These are phyloP conservation scores for Ormyrus nitidulus DNA, from an alignment of 2,888 invertebrate genomes.

Conservation along the genomic window DNA sequence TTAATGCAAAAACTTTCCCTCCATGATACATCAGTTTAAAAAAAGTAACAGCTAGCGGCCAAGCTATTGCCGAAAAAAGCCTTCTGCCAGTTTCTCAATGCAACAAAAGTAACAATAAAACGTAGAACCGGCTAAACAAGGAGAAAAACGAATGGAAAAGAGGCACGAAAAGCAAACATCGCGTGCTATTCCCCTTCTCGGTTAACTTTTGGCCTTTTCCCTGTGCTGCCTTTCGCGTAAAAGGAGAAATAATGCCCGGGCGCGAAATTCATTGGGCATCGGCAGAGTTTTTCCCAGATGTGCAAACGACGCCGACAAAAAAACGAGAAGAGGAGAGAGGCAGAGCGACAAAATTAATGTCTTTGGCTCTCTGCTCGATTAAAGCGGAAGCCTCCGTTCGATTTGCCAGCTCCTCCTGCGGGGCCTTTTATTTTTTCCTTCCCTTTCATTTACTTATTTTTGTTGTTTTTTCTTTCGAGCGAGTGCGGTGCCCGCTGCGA, in stretches of 20 bases:
- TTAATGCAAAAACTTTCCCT: neutral
- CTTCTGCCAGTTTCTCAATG: neutral
- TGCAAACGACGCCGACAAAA: conserved; percentile 40
- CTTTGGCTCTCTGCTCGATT: conserved; percentile 46
- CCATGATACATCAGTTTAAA: neutral
- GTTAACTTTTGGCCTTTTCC: conserved; percentile 32
- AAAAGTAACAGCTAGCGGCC: neutral
- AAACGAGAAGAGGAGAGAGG: conserved; percentile 4
- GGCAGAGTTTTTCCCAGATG: conserved; percentile 38
- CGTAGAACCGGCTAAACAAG: neutral
- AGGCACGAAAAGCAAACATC: conserved; percentile 4
- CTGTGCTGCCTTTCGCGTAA: neutral
- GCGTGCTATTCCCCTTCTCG: neutral
- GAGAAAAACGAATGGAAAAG: neutral
- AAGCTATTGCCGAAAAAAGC: neutral
- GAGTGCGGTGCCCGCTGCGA: neutral
- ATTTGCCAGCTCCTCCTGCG: conserved; percentile 33
- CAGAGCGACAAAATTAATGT: conserved; percentile 46
- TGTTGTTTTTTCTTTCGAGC: too few species aligned
- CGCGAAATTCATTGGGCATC: conserved; percentile 44
- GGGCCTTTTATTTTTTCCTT: conserved; percentile 16
- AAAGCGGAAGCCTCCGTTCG: conserved; percentile 38
- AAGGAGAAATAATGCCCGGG: conserved; percentile 20
- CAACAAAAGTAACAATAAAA: neutral
- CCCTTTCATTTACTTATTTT: too few species aligned